Conservation (phyloP, 2,797 vertebrate genomes). For the Myotis pilosus region DNA sequence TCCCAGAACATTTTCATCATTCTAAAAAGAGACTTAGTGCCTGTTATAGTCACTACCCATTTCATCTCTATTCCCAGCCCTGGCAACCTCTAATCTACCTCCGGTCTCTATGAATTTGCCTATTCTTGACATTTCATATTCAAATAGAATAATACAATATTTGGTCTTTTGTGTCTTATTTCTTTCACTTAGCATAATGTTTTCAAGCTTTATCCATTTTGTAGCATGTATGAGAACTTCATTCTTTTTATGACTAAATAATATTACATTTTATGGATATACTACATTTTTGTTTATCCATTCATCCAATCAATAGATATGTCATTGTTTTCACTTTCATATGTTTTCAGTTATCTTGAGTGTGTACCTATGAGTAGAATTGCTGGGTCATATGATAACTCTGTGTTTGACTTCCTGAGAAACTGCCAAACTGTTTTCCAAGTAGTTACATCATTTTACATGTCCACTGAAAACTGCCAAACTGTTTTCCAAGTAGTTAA, state of each 20-base stretch:
- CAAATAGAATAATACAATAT: neutral
- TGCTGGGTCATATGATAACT: neutral
- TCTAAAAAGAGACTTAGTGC: neutral
- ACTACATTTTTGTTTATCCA: neutral
- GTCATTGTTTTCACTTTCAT: neutral
- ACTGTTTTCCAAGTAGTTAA: neutral
- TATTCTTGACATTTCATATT: neutral
- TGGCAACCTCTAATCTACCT: neutral
- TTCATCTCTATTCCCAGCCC: neutral
- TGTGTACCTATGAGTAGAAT: neutral
- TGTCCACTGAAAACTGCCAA: neutral
- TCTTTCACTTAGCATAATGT: constrained; percentile 16
- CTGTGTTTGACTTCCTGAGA: neutral
- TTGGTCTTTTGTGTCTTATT: neutral
- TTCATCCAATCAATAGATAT: neutral
- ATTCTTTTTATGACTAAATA: constrained; percentile 31
- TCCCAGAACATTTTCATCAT: constrained; percentile 18
- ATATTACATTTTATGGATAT: neutral
- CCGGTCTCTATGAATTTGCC: neutral
- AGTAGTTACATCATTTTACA: neutral
- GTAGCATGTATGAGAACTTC: neutral
- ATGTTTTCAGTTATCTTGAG: neutral
- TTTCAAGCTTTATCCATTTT: constrained; percentile 10
- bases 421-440: constrained; percentile 7
- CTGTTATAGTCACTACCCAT: neutral